Percentiles rank a stretch among this genome's conserved stretches.
phyloP scores from a whole-genome alignment of 2,797 vertebrate genomes.

The Sebastes variabilis region DNA sequence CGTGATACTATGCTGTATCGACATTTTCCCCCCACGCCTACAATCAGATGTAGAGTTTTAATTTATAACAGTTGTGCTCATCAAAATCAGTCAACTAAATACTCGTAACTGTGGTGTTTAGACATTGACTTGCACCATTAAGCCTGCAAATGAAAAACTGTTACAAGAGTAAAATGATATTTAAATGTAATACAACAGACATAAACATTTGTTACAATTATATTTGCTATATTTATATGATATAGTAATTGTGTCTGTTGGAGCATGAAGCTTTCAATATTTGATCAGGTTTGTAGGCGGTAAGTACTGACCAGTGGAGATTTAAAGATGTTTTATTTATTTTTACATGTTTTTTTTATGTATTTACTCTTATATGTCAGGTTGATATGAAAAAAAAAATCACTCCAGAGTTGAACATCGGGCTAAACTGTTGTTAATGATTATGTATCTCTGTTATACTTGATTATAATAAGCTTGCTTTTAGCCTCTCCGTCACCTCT shows the following conservation, averaged over 20 bases:
- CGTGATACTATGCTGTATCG: too few species aligned
- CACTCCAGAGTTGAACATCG: neutral
- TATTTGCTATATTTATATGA: too few species aligned
- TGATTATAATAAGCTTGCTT: conserved; percentile 47
- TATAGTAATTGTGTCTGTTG: neutral
- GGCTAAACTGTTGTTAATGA: conserved; percentile 1
- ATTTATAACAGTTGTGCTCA: neutral
- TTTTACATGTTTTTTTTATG: neutral
- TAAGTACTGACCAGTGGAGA: neutral
- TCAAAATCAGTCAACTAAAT: neutral
- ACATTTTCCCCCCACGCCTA: too few species aligned
- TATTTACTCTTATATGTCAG: neutral
- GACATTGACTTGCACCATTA: neutral
- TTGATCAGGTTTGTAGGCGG: neutral
- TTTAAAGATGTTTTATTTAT: neutral
- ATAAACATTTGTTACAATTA: neutral
- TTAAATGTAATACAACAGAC: neutral
- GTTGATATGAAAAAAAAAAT: neutral
- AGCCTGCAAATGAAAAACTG: neutral
- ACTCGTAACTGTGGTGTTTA: neutral
- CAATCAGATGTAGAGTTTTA: neutral
- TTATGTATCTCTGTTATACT: conserved; percentile 21
- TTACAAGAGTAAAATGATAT: neutral
- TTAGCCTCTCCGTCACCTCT: conserved; percentile 42
- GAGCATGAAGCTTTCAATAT: neutral